A percentile compares a stretch with the other conserved stretches of the same genome.
Evolutionary conservation across 2,797 vertebrate species (phyloP).

Genomic region (Australoheros facetus): DNA sequence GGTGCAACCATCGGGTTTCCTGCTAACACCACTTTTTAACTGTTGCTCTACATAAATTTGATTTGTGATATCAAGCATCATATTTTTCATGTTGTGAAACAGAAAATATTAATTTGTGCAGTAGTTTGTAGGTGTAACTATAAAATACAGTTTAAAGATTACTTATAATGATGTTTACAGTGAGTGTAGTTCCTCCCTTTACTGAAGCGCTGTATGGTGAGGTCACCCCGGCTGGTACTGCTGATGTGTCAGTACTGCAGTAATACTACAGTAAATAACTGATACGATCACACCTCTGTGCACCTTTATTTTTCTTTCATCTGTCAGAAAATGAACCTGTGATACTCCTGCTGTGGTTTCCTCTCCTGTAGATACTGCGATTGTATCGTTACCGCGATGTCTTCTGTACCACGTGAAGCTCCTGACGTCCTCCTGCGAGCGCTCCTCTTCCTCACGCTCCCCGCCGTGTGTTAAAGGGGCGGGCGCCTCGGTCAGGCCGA

Average conservation of each 20-base stretch:
- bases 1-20: too few relatives aligned
- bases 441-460: too few relatives aligned
- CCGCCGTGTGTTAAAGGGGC: not conserved
- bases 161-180: not conserved
- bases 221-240: too few relatives aligned
- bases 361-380: too few relatives aligned
- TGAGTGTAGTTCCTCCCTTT: too few relatives aligned
- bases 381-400: too few relatives aligned
- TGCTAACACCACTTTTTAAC: too few relatives aligned
- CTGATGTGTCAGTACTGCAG: not conserved
- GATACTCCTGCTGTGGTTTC: too few relatives aligned
- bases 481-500: not conserved
- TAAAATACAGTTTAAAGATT: not conserved
- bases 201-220: too few relatives aligned
- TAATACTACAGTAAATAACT: not conserved
- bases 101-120: not conserved
- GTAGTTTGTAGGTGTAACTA: not conserved
- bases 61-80: not conserved
- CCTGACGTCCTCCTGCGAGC: not conserved
- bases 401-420: too few relatives aligned
- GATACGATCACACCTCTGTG: too few relatives aligned
- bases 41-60: not conserved
- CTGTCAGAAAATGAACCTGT: not conserved
- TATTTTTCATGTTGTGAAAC: not conserved
- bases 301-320: not conserved